A percentile compares a stretch with the other conserved stretches of the same genome.
These are phyloP conservation scores for Psittacus erithacus DNA, from an alignment of 2,113 vertebrate species.

Conservation along the genomic window DNA sequence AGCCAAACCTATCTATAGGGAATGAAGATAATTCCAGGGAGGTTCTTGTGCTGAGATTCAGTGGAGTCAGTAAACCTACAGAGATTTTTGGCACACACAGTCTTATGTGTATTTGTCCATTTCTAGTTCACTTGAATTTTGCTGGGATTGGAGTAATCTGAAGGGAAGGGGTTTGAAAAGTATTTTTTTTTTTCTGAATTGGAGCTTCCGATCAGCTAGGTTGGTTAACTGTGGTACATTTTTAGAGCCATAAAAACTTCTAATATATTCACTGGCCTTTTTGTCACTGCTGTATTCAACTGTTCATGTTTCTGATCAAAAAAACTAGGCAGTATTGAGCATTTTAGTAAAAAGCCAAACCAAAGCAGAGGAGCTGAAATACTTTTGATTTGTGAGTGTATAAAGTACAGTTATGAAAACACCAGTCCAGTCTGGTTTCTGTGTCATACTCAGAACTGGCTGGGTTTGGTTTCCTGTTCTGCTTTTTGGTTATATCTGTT, in stretches of 20 bases:
- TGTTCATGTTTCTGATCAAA: background rate
- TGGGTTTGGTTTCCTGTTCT: conserved; percentile 25
- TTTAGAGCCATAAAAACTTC: background rate
- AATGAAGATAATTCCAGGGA: background rate
- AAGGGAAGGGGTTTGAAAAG: background rate
- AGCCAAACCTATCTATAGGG: background rate
- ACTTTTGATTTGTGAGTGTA: background rate
- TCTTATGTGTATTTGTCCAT: background rate
- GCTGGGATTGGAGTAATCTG: background rate
- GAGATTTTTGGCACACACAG: background rate
- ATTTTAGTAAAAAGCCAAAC: background rate
- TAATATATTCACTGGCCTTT: background rate
- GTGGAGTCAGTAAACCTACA: background rate
- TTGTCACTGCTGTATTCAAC: background rate
- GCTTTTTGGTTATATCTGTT: background rate
- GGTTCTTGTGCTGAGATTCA: background rate
- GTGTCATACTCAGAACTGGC: background rate
- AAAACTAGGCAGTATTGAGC: background rate
- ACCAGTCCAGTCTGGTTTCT: background rate
- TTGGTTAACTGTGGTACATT: background rate
- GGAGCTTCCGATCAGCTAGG: background rate
- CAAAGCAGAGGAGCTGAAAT: background rate
- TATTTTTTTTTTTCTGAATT: background rate
- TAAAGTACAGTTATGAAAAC: background rate
- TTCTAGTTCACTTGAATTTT: background rate